Base-by-base conservation (phyloP, 2,888 invertebrate genomes). In the Linnaemya vulpina region DNA sequence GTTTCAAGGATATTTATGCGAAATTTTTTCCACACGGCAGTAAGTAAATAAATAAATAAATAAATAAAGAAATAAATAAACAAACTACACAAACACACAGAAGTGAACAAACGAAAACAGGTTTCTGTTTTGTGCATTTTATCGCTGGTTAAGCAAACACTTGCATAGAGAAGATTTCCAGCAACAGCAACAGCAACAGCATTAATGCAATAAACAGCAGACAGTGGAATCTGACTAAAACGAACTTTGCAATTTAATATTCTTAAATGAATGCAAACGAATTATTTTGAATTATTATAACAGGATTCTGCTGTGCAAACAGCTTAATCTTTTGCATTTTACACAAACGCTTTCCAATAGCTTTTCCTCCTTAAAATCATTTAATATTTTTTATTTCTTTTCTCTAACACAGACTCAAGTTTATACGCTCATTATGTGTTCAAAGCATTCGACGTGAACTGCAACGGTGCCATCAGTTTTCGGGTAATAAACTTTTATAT, bases 1-100 rank as follows among this genome's bases (percentile, higher is more conserved):
- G 97, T 87, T 99, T 99, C 93, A 98, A 98, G 93, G 98, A 98
- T 91, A 98, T 99, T 90, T 99, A 99, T 93, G 97, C 98, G 88
- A 98, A 98, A 93, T 99, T 98, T 94, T 99, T 98, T 93, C 98
- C 98, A 53, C 98, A 98, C 92, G 98, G 98, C 94, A 98, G 98
- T 99, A 94, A 96, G 98, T 96, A 88, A 81, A 84, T 70, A 70
- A 68, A 65, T 22, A 51, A 43, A 84, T 63, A 62, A 63, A n/a
- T n/a, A n/a, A n/a, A n/a, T n/a, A n/a, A n/a, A n/a, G n/a, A n/a
- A 62, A 40, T 38, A 43, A 35, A 43, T 5, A 55, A 60, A 49
- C 13, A 49, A 17, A 35, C 43, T 25, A 51, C 7, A 70, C 49
- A 55, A 43, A 38, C 1, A 55, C 10, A 38, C 15, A 49, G n/a